Base-by-base conservation (phyloP, 2,888 invertebrate species). In the Lepidochrysops patricia region DNA sequence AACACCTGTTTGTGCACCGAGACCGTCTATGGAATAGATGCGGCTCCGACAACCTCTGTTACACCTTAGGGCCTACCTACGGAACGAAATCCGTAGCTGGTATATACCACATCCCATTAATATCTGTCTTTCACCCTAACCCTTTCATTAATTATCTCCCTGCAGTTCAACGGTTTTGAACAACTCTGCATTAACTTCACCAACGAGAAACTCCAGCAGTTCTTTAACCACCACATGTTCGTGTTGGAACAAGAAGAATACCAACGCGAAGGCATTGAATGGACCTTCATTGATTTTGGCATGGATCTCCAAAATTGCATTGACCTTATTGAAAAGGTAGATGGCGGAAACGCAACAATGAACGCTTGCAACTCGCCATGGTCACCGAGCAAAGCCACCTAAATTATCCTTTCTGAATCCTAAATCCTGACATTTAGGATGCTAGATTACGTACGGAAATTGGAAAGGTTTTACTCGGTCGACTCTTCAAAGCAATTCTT, bases 151-250 rank as follows among this genome's bases (percentile, higher is more conserved):
- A 73, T 75, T 75, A 79, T 83, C 72, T 82, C 85, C 89, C 90
- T 88, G 88, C 91, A 96, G 95, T 95, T 79, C 93, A 98, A 98
- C 93, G 96, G 97, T 89, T 98, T 97, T 92, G 97, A 98, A 92
- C 98, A 98, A 92, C 93, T 98, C 84, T 98, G 97, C 92, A 98
- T 98, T 93, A 98, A 98, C 93, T 98, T 98, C 92, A 98, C 97
- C 90, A 98, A 98, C 89, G 97, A 98, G 91, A 96, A 97, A 90
- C 93, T 98, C 78, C 98, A 98, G 91, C 98, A 98, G 90, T 98
- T 97, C 94, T 98, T 98, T 95, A 98, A 98, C 91, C 97, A 98
- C 82, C 96, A 98, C 93, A 98, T 98, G 97, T 98, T 98, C 90
- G 97, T 98, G 75, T 93, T 98, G 74, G 97, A 98, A 89, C 97